These are phyloP conservation scores for Orius insidiosus DNA, from an alignment of 1,140 invertebrate genomes.

Conservation along the genomic window DNA sequence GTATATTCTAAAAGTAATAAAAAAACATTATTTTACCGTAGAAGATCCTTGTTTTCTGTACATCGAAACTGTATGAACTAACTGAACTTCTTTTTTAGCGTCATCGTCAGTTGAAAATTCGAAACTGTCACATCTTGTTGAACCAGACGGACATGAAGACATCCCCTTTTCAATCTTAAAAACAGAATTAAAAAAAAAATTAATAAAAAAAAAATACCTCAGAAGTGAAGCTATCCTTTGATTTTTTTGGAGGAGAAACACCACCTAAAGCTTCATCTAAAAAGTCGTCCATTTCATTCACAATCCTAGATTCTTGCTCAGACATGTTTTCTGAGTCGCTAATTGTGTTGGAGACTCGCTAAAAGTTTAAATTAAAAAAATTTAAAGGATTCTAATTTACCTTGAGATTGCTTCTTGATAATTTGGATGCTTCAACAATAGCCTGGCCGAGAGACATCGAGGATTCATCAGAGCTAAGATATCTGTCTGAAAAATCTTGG, in stretches of 20 bases:
- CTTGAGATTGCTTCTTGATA: slow-evolving; percentile 8
- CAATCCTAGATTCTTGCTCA: slow-evolving; percentile 25
- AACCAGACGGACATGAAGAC: slow-evolving; percentile 4
- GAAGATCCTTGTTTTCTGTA: slow-evolving; percentile 57
- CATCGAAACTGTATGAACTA: slow-evolving; percentile 68
- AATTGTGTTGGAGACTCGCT: background rate
- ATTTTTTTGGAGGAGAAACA: slow-evolving; percentile 47
- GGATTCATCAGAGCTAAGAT: background rate
- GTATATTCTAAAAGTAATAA: background rate
- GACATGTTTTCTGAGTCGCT: background rate
- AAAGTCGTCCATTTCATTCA: slow-evolving; percentile 51
- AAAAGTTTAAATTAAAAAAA: slow-evolving; percentile 2
- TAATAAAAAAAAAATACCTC: background rate
- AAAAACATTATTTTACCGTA: slow-evolving; percentile 1
- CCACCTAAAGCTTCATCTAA: slow-evolving; percentile 45
- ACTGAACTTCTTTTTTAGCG: slow-evolving; percentile 23
- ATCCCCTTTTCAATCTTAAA: no score
- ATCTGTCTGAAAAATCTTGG: slow-evolving; percentile 11
- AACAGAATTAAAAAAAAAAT: slow-evolving; percentile 2
- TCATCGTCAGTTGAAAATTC: background rate
- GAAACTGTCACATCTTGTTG: background rate
- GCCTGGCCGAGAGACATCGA: slow-evolving; percentile 1
- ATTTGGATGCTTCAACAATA: background rate
- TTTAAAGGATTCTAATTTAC: background rate
- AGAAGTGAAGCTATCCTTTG: slow-evolving; percentile 22